Base-by-base conservation (phyloP, 2,113 vertebrate genomes). In the Myotis brandtii region DNA sequence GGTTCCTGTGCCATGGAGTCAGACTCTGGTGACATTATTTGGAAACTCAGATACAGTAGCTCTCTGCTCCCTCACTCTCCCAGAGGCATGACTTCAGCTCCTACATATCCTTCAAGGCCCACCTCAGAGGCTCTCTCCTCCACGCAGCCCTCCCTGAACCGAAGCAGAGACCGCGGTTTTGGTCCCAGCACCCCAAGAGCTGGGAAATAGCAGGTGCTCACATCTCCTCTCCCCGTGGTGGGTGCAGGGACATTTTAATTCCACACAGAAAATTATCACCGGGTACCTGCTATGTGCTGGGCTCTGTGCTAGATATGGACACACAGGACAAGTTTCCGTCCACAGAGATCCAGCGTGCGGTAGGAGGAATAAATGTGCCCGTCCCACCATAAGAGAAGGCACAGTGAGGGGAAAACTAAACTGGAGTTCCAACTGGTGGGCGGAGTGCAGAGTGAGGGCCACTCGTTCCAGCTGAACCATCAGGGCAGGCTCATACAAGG, bases 381-480 rank as follows among this genome's bases (percentile, higher is more conserved):
- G 2, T 1, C 17, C 21, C 34, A 8, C 8, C 8, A 0, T 18
- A 30, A 16, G 64, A 59, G 23, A 80, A 43, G 23, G 1, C 2
- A 0, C 25, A 80, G 10, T 0, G 12, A 21, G 23, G 27, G 48
- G 27, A 12, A 27, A 5, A 1, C 30, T 54, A 8, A 5, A 17
- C 32, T 12, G 23, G n/a, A 3, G 2, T 20, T 70, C 14, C 25
- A 1, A 2, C 17, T 0, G 0, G 1, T 4, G 7, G 1, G 21
- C 6, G 67, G 70, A 27, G 2, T 54, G 9, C 18, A 32, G 4
- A 20, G 37, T 3, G 13, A 12, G 12, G 62, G 5, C 30, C 1
- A 23, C 9, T 34, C 34, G 2, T 0, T 20, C 16, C 20, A 73
- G 21, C 18, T 25, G 7, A 30, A 9, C 2, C 1, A 9, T 40